Evolutionary conservation across 2,113 vertebrate genomes (phyloP), one percentile per base, ranked within the genome.

Genomic region (Verasper variegatus): DNA sequence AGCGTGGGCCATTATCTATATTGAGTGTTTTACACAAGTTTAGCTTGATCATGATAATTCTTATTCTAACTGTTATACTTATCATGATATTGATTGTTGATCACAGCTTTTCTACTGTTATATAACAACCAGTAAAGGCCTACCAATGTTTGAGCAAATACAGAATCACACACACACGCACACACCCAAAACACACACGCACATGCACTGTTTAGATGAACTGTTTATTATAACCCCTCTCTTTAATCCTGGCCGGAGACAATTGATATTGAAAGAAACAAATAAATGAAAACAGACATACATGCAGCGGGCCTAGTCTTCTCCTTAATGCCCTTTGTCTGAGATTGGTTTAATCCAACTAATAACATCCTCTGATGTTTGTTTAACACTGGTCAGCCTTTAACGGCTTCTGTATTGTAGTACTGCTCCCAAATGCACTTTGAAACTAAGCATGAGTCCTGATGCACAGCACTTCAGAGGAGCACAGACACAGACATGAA

Each of bases 341-440:
- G 54, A 71, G 78, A 68, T 70, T 86, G 86, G 86, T 92, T 91
- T 90, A 84, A 78, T 85, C 57, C 64, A 66, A 75, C 67, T 77
- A 86, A 86, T 79, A 91, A 89, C 90, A 86, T 89, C 85, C 84
- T 85, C 67, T 85, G 82, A 82, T 88, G 84, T 82, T 89, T 88
- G 84, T 90, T 86, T 78, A 90, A 88, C 60, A 78, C 60, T 55
- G 75, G 45, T 85, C 79, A 66, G 88, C 66, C 68, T 79, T 73
- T 85, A 80, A 89, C 85, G 80, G 79, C 81, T 75, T 56, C 80
- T 79, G 78, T 74, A 64, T 78, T 76, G 55, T 59, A 68, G 55
- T 51, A 5, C 58, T n/a, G 78, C 27, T 70, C 56, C 37, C 65
- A 81, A 85, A 84, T 64, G 47, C 67, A 59, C 71, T 78, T 65